Evolutionary conservation across 2,888 invertebrate species (phyloP).

Genomic region (Drosophila seclusa): DNA sequence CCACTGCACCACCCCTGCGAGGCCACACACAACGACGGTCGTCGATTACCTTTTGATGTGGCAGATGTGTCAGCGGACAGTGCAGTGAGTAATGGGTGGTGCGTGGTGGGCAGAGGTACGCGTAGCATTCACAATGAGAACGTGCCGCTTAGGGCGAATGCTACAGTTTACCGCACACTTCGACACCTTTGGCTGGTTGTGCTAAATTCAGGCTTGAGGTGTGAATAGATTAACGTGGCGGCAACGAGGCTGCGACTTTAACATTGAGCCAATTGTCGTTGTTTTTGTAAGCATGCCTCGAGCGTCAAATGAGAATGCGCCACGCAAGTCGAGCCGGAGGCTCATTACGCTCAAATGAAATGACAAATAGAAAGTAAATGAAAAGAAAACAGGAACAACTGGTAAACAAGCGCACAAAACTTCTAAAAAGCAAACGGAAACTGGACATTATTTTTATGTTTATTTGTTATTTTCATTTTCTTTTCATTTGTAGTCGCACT

Average conservation of each 20-base stretch:
- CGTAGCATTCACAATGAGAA: constrained; percentile 44
- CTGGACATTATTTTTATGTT: constrained; percentile 67
- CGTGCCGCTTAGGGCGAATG: constrained; percentile 71
- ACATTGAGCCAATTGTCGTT: constrained; percentile 45
- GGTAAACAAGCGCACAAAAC: constrained; percentile 27
- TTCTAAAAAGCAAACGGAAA: constrained; percentile 66
- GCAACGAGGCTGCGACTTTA: constrained; percentile 33
- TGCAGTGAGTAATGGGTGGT: not conserved
- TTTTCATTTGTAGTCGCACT: constrained; percentile 30
- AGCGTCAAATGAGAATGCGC: constrained; percentile 44
- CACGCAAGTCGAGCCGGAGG: constrained; percentile 53
- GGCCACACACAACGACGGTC: constrained; percentile 33
- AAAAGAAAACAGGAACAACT: constrained; percentile 10
- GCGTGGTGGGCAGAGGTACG: not conserved
- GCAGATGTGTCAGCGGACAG: constrained; percentile 36
- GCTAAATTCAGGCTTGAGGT: constrained; percentile 57
- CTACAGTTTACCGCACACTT: constrained; percentile 69
- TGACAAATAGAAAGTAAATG: constrained; percentile 32
- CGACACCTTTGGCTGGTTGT: constrained; percentile 52
- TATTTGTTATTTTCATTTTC: constrained; percentile 33
- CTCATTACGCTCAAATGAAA: constrained; percentile 60
- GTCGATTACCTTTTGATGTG: constrained; percentile 80
- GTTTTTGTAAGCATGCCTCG: constrained; percentile 45
- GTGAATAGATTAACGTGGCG: constrained; percentile 79
- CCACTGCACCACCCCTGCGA: constrained; percentile 22